Evolutionary conservation across 2,888 invertebrate genomes (phyloP).

Genomic region (Sminthurides aquaticus): DNA sequence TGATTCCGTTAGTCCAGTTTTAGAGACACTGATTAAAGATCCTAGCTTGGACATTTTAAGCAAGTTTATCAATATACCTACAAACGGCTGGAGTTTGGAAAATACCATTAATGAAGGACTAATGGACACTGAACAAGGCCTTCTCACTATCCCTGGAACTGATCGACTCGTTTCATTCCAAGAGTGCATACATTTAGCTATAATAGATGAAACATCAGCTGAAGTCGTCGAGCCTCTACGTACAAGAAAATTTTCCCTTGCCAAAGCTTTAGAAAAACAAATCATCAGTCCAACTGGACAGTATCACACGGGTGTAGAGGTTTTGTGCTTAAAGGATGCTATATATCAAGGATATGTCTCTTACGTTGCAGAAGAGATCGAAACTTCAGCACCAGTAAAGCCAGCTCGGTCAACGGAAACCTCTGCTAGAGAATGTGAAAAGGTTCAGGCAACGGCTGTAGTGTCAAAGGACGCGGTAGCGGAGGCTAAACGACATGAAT

Average conservation of each 20-base stretch:
- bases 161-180: constrained; percentile 75
- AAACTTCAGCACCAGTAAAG: neutral
- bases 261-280: constrained; percentile 67
- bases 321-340: constrained; percentile 42
- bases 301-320: constrained; percentile 50
- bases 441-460: neutral
- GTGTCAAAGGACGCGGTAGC: neutral
- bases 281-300: constrained; percentile 71
- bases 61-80: constrained; percentile 63
- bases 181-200: constrained; percentile 75
- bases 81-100: constrained; percentile 71
- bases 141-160: constrained; percentile 78
- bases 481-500: neutral
- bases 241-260: constrained; percentile 55
- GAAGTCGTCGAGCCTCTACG: constrained; percentile 70
- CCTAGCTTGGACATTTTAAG: too few species aligned
- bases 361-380: constrained; percentile 48
- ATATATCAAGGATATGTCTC: constrained; percentile 28
- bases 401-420: neutral
- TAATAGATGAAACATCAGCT: constrained; percentile 77
- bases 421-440: neutral
- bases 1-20: too few species aligned
- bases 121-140: constrained; percentile 73
- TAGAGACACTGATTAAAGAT: too few species aligned
- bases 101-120: constrained; percentile 75